Conservation (phyloP, 2,888 invertebrate genomes). For the Drosophila nr. fundita region DNA sequence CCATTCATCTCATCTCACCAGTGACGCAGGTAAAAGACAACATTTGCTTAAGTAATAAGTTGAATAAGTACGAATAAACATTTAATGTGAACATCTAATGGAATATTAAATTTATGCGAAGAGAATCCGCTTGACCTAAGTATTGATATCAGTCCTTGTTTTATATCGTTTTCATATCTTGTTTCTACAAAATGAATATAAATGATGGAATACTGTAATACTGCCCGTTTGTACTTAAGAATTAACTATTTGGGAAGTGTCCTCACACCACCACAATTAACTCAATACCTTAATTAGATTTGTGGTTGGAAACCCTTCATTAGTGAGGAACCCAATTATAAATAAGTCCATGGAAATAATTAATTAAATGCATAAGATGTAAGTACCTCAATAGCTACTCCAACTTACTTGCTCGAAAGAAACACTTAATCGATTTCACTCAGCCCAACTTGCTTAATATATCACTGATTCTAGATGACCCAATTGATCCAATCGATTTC, state of each 20-base stretch:
- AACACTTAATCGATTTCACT: background rate
- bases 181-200: background rate
- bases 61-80: background rate
- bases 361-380: no score
- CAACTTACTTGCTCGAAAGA: background rate
- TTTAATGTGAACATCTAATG: background rate
- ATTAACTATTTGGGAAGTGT: background rate
- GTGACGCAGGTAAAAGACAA: background rate
- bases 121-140: background rate
- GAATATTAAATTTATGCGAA: background rate
- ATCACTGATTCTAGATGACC: background rate
- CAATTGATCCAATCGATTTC: no score
- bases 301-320: background rate
- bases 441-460: rapidly evolving
- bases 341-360: no score
- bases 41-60: background rate
- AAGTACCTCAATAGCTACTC: background rate
- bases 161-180: background rate
- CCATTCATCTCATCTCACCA: background rate
- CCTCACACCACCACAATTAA: background rate
- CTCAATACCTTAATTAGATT: no score
- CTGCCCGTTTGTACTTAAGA: background rate
- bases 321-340: background rate
- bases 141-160: background rate
- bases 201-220: background rate